phyloP scores from a whole-genome alignment of 1,140 invertebrate genomes.

The Zaprionus inermis region DNA sequence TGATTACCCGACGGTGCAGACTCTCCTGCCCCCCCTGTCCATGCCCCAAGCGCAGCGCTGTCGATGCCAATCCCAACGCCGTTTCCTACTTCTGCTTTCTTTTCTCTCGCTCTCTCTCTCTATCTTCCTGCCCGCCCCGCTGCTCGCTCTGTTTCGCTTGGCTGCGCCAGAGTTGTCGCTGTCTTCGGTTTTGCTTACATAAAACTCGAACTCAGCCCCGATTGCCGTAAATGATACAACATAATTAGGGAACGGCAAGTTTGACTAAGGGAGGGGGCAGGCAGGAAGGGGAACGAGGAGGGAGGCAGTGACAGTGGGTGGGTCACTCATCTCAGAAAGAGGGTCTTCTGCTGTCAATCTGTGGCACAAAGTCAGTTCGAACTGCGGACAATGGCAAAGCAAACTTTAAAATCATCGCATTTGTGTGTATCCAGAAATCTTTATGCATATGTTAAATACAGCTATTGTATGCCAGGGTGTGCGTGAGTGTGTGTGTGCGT shows the following conservation, averaged over 20 bases:
- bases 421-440: constrained; percentile 32
- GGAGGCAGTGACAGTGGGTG: not conserved
- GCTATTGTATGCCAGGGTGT: not conserved
- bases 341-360: not conserved
- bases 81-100: not conserved
- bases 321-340: not conserved
- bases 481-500: constrained; percentile 1
- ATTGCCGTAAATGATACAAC: constrained; percentile 77
- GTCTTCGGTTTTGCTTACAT: constrained; percentile 35
- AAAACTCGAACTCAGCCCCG: constrained; percentile 45
- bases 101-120: not conserved
- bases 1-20: constrained; percentile 48
- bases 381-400: constrained; percentile 26
- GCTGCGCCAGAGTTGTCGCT: constrained; percentile 23
- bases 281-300: not conserved
- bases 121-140: constrained; percentile 23
- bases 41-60: not conserved
- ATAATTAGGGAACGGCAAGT: constrained; percentile 2
- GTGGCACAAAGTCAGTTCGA: constrained; percentile 30
- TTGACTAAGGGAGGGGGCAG: not conserved
- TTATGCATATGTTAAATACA: constrained; percentile 23
- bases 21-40: too few species aligned
- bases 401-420: constrained; percentile 41
- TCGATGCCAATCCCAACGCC: not conserved
- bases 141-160: constrained; percentile 68